Percentiles rank a stretch among this genome's conserved stretches.
Conservation (phyloP, 2,113 vertebrate genomes). For the Calidris pygmaea region DNA sequence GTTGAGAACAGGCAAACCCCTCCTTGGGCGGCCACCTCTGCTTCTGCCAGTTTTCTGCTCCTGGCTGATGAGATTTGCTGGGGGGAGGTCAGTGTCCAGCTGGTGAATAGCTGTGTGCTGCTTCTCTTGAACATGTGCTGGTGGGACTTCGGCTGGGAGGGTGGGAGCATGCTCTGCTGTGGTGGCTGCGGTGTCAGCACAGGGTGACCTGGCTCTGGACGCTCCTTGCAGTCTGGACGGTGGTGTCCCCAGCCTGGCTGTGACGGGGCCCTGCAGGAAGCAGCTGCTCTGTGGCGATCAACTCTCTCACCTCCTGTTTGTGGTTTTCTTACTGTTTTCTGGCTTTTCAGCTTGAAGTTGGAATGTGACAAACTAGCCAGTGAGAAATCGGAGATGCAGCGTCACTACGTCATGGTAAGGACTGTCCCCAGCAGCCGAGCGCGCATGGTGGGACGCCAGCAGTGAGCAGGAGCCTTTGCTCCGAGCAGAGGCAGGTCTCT, state of each 20-base stretch:
- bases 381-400: conserved; percentile 99
- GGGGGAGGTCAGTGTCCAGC: neutral
- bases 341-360: conserved; percentile 87
- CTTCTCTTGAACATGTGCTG: neutral
- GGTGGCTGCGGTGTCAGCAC: neutral
- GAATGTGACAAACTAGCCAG: conserved; percentile 98
- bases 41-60: neutral
- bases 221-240: fast-evolving
- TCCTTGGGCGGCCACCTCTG: neutral
- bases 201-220: neutral
- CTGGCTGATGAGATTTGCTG: neutral
- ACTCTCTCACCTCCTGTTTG: neutral
- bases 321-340: neutral
- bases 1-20: neutral
- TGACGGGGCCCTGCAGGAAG: neutral
- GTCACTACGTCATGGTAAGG: conserved; percentile 97
- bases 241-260: neutral
- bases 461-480: neutral
- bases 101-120: neutral
- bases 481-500: neutral
- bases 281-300: neutral
- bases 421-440: neutral
- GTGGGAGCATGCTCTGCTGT: neutral
- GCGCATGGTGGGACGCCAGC: fast-evolving
- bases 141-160: neutral